Evolutionary conservation across 2,888 invertebrate species (phyloP).

Genomic region (Apamea epomidion): DNA sequence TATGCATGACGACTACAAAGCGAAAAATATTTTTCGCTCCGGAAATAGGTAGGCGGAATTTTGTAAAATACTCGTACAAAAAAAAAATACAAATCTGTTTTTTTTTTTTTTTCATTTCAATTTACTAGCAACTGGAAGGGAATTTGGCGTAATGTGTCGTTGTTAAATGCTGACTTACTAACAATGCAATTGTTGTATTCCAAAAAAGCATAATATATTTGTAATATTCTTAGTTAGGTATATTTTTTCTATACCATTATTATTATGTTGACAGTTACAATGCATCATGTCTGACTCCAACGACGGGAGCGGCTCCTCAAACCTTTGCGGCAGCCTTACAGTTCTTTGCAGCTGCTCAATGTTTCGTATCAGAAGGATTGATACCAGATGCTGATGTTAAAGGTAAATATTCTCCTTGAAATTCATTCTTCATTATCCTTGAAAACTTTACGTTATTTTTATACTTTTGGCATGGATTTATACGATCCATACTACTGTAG

Average conservation of each 20-base stretch:
- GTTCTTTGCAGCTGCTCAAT: constrained; percentile 40
- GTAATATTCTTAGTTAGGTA: background rate
- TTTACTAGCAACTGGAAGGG: background rate
- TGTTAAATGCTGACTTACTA: background rate
- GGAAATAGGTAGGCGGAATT: too few species aligned
- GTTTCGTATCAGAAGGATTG: constrained; percentile 4
- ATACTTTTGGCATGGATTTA: too few species aligned
- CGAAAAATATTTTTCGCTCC: too few species aligned
- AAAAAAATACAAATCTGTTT: too few species aligned
- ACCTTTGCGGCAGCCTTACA: constrained; percentile 11
- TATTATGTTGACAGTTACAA: constrained; percentile 32
- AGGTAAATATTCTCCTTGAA: background rate
- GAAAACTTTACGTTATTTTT: background rate
- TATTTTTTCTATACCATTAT: background rate
- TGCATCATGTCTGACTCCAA: constrained; percentile 42
- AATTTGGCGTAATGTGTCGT: background rate
- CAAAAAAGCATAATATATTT: background rate
- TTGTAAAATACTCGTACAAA: too few species aligned
- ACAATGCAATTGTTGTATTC: background rate
- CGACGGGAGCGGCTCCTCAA: constrained; percentile 32
- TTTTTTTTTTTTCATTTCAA: background rate
- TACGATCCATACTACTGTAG: too few species aligned
- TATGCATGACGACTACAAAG: too few species aligned
- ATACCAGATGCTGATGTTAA: constrained; percentile 17
- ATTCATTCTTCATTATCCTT: background rate